Conservation (phyloP, 1,140 invertebrate species). For the Meloidogyne hapla region DNA sequence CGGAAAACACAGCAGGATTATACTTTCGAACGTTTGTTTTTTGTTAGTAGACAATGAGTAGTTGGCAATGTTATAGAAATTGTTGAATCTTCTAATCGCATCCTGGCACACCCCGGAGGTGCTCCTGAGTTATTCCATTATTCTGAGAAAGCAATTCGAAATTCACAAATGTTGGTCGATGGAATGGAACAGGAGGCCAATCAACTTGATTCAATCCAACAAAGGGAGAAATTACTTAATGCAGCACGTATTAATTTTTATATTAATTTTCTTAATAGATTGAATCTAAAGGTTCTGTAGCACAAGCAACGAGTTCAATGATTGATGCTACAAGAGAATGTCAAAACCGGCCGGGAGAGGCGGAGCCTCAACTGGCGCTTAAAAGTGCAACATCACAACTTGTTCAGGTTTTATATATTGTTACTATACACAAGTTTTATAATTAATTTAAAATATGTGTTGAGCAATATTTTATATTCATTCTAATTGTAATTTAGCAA, state of each 20-base stretch:
- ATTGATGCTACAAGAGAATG: conserved; percentile 91
- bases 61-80: conserved; percentile 9
- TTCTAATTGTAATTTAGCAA: conserved; percentile 12
- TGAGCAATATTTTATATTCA: background rate
- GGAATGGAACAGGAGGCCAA: conserved; percentile 82
- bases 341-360: conserved; percentile 80
- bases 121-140: conserved; percentile 86
- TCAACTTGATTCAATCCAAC: conserved; percentile 78
- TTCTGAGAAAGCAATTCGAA: conserved; percentile 70
- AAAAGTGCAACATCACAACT: conserved; percentile 85
- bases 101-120: conserved; percentile 75
- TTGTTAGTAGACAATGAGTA: background rate
- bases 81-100: conserved; percentile 76
- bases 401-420: conserved; percentile 70
- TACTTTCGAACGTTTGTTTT: conserved; percentile 58
- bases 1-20: conserved; percentile 60
- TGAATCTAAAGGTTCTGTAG: conserved; percentile 69
- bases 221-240: conserved; percentile 81
- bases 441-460: background rate
- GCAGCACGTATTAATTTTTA: conserved; percentile 72
- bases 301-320: conserved; percentile 86
- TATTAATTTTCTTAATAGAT: conserved; percentile 70
- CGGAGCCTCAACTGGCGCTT: conserved; percentile 78
- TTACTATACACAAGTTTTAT: background rate
- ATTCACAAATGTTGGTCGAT: conserved; percentile 68